Percentiles rank a stretch among this genome's conserved stretches.
These are phyloP conservation scores for Molorchus minor DNA, from an alignment of 2,888 invertebrate species.

Conservation along the genomic window DNA sequence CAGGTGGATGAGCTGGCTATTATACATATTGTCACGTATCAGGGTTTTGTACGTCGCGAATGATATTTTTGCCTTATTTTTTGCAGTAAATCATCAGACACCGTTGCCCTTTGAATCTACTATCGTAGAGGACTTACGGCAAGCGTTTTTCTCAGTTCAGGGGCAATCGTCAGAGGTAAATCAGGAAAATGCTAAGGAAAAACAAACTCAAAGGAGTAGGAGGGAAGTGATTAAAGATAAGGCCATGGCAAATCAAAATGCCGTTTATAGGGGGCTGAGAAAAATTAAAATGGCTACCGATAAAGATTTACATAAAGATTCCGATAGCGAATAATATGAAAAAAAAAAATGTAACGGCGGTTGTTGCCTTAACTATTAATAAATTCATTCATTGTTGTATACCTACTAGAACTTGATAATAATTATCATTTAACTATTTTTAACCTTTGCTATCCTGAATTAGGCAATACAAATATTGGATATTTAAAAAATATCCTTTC, in stretches of 20 bases:
- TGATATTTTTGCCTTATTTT: not conserved
- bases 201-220: not conserved
- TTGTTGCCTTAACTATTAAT: no score
- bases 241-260: slow-evolving; percentile 42
- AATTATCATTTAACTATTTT: no score
- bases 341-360: not conserved
- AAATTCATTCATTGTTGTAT: no score
- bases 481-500: no score
- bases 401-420: no score
- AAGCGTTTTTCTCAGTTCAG: slow-evolving; percentile 21
- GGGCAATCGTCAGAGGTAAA: not conserved
- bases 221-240: slow-evolving; percentile 28
- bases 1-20: no score
- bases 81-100: slow-evolving; percentile 35
- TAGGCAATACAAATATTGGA: no score
- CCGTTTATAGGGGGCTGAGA: slow-evolving; percentile 41
- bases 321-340: not conserved
- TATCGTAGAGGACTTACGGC: slow-evolving; percentile 34
- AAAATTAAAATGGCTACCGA: slow-evolving; percentile 37
- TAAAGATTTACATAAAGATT: slow-evolving; percentile 16
- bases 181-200: not conserved
- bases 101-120: slow-evolving; percentile 37
- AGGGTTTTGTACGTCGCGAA: no score
- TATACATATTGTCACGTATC: no score
- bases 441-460: no score